These are phyloP conservation scores for Pararge aegeria DNA, from an alignment of 1,140 invertebrate genomes.

Conservation along the genomic window DNA sequence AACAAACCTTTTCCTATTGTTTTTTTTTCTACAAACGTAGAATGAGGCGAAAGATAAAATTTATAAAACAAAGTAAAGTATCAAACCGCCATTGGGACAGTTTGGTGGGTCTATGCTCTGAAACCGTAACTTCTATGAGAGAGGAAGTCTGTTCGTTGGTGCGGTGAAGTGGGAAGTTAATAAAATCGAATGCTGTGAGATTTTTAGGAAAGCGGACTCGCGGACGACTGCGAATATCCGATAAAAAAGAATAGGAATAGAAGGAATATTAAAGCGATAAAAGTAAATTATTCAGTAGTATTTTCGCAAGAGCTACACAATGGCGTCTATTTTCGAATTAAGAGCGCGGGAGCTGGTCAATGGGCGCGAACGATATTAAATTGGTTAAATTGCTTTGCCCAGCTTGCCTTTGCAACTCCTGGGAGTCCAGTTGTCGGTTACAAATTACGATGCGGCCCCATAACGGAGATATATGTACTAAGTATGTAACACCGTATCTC, in stretches of 20 bases:
- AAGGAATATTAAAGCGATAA: not conserved
- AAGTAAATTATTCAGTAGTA: not conserved
- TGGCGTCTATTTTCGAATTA: constrained; percentile 73
- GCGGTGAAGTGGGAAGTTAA: too few relatives aligned
- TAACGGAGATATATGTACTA: not conserved
- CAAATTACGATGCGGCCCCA: constrained; percentile 1
- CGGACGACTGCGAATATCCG: too few relatives aligned
- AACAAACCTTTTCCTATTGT: too few relatives aligned
- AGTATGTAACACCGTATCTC: not conserved
- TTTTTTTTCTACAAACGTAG: too few relatives aligned
- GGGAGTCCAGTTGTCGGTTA: constrained; percentile 48
- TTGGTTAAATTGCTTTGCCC: constrained; percentile 74
- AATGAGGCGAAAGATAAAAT: too few relatives aligned
- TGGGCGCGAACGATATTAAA: constrained; percentile 73
- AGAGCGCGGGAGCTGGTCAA: constrained; percentile 68
- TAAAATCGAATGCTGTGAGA: too few relatives aligned
- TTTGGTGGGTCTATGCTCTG: too few relatives aligned
- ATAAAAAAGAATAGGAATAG: not conserved
- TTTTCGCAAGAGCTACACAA: constrained; percentile 61
- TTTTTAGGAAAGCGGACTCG: too few relatives aligned
- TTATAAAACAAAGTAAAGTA: too few relatives aligned
- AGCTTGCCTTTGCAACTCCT: constrained; percentile 54
- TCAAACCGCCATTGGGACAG: too few relatives aligned
- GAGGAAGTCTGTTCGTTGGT: too few relatives aligned
- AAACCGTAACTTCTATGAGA: too few relatives aligned